Percentiles rank a stretch among this genome's conserved stretches.
phyloP scores from a whole-genome alignment of 53 echinoderm and acorn worm genomes.

The Echinometra lucunter region DNA sequence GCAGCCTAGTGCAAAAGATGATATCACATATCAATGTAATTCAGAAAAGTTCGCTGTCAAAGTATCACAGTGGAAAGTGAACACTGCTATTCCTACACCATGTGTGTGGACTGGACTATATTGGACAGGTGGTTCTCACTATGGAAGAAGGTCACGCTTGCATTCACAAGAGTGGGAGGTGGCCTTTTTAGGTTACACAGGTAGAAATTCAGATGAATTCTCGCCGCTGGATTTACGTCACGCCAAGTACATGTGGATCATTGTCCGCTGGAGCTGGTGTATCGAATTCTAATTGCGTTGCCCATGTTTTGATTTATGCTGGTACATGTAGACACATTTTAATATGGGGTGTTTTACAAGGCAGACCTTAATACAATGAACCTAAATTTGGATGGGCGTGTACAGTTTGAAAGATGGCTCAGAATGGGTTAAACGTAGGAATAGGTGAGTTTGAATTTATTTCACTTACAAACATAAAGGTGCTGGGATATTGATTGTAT shows the following conservation, averaged over 20 bases:
- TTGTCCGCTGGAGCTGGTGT: neutral
- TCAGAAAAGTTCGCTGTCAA: no score
- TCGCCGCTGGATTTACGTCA: neutral
- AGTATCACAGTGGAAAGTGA: neutral
- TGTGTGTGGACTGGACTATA: neutral
- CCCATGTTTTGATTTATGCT: neutral
- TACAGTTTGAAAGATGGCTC: neutral
- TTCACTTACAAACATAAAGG: neutral
- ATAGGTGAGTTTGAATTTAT: neutral
- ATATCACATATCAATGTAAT: no score
- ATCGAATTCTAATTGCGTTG: neutral
- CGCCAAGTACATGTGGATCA: neutral
- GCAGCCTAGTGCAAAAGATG: no score
- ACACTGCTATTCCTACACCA: neutral
- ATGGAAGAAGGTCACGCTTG: neutral
- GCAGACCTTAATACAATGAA: neutral
- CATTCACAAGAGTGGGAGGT: neutral
- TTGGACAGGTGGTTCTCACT: constrained; percentile 28
- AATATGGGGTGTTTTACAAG: neutral
- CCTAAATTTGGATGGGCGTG: neutral
- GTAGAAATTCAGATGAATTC: neutral
- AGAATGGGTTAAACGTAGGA: neutral
- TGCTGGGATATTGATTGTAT: neutral
- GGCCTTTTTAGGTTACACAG: neutral
- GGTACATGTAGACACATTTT: neutral